Evolutionary conservation across 2,797 vertebrate genomes (phyloP), one percentile per base, ranked within the genome.

Genomic region (Catamblyrhynchus diadema): DNA sequence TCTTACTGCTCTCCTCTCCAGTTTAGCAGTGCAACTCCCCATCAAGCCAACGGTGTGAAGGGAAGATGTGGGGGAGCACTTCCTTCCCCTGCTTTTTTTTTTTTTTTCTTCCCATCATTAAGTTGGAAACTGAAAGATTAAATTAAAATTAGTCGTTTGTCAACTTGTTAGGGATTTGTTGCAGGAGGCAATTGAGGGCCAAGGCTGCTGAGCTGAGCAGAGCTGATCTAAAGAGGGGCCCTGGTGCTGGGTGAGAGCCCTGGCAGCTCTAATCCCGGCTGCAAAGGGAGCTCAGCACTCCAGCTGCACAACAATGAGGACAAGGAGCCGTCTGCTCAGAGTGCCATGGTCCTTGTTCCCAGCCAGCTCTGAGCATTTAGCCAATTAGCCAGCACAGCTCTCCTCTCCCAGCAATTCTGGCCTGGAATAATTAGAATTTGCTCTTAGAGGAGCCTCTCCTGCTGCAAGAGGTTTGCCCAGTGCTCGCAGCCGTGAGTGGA

Each of bases 141-240:
- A 97, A 97, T 98, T 97, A 98, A 98, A 98, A 98, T 97, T 97
- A 97, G 96, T 93, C 95, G 88, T 97, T 98, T 97, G 97, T 97
- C 96, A 97, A 97, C 96, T 97, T 96, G 97, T 98, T 98, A 97
- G 94, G 95, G 97, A 90, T 94, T 96, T 94, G 94, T 94, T 97
- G 97, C 97, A 78, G 95, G 95, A 94, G 97, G 97, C 98, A 98
- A 97, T 88, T 62, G 97, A 97, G 73, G 96, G 90, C 85, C 96
- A 69, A 69, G 95, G 96, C 96, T 95, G 97, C 97, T 97, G 80
- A 27, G 77, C 88, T 16, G 54, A 81, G 95, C 83, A 48, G 35
- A 47, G 90, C 93, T 19, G 79, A 88, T 30, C 44, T 82, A 62
- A 89, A 90, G 88, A 95, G 84, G 44, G 60, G 57, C 65, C 73